Evolutionary conservation across 2,888 invertebrate species (phyloP), one percentile per base, ranked within the genome.

Genomic region (Caenorhabditis macrosperma): DNA sequence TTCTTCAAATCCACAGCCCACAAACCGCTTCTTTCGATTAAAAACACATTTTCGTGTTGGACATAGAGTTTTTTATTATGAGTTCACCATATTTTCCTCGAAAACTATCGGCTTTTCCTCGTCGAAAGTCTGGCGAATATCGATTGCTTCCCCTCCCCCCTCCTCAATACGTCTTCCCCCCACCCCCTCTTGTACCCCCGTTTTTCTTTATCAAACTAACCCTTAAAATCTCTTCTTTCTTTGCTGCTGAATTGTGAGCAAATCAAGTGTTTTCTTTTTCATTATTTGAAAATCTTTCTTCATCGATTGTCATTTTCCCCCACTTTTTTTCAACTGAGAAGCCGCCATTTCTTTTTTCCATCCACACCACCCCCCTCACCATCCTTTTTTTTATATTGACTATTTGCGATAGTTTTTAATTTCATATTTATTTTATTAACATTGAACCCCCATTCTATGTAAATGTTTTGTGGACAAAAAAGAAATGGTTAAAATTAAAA

Each of bases 381-480:
- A 15, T 46, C 54, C 26, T 33, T 50, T 57, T 64, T 59, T 75
- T 38, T 76, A 63, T 80, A 75, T 75, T 61, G 72, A 67, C 48
- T 66, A 61, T 71, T 71, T 80, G 66, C 71, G 80, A 81, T 75
- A 79, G 79, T 75, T 79, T 79, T 69, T 69, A 75, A 79, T 75
- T 79, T 79, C 79, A 79, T 79, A 79, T 79, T 79, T 79, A 79
- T 78, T 76, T 61, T 67, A 66, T 74, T 76, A 35, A 54, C 64
- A 69, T 82, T 78, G 75, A 52, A 52, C 28, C 74, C 72, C 72
- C 55, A 77, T 77, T 78, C 50, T 82, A 82, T 81, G 77, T 82
- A 79, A 78, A 82, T 82, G 76, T 79, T 82, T 79, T 79, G 76
- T 79, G 75, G 71, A 57, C 46, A 71, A 55, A 63, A 64, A 82